Evolutionary conservation across 2,113 vertebrate species (phyloP).

Genomic region (Mus pahari): DNA sequence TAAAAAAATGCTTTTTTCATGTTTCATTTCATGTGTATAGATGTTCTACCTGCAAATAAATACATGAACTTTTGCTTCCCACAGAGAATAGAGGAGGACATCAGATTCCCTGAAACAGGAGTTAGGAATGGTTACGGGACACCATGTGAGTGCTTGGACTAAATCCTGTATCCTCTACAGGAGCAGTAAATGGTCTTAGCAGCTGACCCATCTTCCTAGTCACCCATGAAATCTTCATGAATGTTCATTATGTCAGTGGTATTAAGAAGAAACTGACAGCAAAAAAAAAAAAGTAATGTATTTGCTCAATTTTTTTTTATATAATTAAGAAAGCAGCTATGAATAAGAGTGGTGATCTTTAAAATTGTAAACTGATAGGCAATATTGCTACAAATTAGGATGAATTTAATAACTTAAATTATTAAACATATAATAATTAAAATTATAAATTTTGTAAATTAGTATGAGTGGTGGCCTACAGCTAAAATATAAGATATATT

Average conservation of each 20-base stretch:
- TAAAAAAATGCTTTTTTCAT: conserved; percentile 44
- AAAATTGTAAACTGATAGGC: background rate
- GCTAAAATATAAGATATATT: background rate
- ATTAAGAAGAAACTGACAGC: conserved; percentile 57
- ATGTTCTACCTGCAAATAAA: background rate
- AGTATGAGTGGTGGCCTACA: background rate
- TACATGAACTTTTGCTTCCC: background rate
- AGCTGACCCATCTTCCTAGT: background rate
- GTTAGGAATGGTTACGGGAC: background rate
- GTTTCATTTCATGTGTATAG: background rate
- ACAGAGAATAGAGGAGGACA: too few species aligned
- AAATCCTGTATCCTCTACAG: background rate
- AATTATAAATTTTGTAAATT: too few species aligned
- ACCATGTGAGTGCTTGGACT: background rate
- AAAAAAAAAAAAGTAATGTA: background rate
- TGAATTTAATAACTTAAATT: too few species aligned
- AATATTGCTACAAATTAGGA: background rate
- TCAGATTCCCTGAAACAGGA: background rate
- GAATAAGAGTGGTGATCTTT: background rate
- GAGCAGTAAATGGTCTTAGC: background rate
- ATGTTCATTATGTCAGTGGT: conserved; percentile 65
- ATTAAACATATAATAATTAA: too few species aligned
- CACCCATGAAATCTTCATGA: conserved; percentile 67
- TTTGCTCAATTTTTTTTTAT: background rate
- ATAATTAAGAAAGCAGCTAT: conserved; percentile 28